Conservation (phyloP, 1,140 invertebrate genomes). For the Drosophila quadrilineata region DNA sequence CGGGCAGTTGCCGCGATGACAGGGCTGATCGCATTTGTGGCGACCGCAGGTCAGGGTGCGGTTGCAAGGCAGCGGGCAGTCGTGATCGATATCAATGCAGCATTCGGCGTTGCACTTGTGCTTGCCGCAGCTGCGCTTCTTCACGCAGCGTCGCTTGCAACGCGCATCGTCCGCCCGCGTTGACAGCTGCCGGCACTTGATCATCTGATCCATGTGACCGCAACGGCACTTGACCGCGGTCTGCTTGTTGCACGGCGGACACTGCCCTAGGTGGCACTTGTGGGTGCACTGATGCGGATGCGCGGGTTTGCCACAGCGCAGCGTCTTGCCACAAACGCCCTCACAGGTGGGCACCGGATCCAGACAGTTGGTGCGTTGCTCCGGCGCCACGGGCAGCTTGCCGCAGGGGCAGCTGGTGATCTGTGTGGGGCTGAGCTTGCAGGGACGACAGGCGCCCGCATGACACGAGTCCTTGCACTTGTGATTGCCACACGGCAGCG, state of each 20-base stretch:
- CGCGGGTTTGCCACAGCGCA: slow-evolving; percentile 90
- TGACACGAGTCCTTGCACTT: slow-evolving; percentile 89
- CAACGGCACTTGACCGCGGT: slow-evolving; percentile 94
- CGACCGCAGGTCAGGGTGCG: slow-evolving; percentile 90
- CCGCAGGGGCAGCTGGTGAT: slow-evolving; percentile 93
- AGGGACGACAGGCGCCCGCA: slow-evolving; percentile 85
- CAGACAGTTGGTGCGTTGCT: slow-evolving; percentile 86
- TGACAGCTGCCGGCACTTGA: slow-evolving; percentile 89
- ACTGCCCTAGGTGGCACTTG: slow-evolving; percentile 89
- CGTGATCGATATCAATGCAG: slow-evolving; percentile 93
- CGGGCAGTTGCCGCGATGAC: slow-evolving; percentile 93
- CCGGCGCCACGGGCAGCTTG: slow-evolving; percentile 83
- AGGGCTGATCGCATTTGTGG: slow-evolving; percentile 93
- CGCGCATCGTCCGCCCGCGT: slow-evolving; percentile 87
- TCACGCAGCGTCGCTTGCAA: slow-evolving; percentile 94
- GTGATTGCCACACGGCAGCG: slow-evolving; percentile 89
- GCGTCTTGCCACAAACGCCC: slow-evolving; percentile 88
- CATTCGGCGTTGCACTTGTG: slow-evolving; percentile 94
- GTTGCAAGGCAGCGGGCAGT: slow-evolving; percentile 92
- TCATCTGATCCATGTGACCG: slow-evolving; percentile 91
- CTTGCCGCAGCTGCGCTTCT: slow-evolving; percentile 90
- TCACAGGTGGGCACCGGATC: slow-evolving; percentile 94
- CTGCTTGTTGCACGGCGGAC: slow-evolving; percentile 90
- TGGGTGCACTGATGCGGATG: slow-evolving; percentile 87
- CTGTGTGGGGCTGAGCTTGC: slow-evolving; percentile 84